phyloP scores from a whole-genome alignment of 2,888 invertebrate genomes.

The Oscheius sp. region DNA sequence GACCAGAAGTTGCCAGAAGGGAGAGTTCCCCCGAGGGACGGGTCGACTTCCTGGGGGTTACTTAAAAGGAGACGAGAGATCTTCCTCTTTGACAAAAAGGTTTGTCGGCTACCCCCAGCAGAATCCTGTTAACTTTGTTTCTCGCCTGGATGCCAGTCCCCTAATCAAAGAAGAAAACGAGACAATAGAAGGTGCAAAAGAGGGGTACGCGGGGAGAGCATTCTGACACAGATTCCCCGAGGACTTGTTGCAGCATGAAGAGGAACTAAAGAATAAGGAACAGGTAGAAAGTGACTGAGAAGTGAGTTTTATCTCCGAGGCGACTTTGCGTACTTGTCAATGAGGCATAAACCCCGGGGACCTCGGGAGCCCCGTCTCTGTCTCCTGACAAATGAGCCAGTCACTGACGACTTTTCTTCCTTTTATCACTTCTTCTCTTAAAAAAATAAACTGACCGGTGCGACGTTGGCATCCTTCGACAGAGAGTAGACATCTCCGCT shows the following conservation, averaged over 20 bases:
- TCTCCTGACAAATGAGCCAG: constrained; percentile 21
- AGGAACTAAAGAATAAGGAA: neutral
- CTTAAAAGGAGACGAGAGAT: neutral
- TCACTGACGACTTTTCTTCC: constrained; percentile 30
- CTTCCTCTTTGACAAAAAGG: constrained; percentile 8
- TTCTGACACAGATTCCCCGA: too few species aligned
- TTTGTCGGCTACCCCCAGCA: constrained; percentile 12
- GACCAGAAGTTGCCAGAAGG: neutral
- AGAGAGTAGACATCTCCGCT: constrained; percentile 20
- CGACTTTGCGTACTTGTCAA: constrained; percentile 33
- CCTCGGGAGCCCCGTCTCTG: constrained; percentile 5
- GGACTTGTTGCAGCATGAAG: neutral
- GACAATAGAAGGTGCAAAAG: neutral
- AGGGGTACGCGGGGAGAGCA: neutral
- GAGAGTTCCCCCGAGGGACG: neutral
- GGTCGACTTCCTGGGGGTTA: neutral
- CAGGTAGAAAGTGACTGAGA: constrained; percentile 11
- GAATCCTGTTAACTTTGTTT: constrained; percentile 22
- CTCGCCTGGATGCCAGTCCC: constrained; percentile 3
- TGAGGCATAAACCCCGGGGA: constrained; percentile 32
- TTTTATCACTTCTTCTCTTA: neutral
- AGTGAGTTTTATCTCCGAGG: neutral
- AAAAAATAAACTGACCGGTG: constrained; percentile 24
- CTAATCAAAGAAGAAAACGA: neutral
- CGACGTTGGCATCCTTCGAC: constrained; percentile 27